phyloP scores from a whole-genome alignment of 1,140 invertebrate species.

The Papilio dardanus region DNA sequence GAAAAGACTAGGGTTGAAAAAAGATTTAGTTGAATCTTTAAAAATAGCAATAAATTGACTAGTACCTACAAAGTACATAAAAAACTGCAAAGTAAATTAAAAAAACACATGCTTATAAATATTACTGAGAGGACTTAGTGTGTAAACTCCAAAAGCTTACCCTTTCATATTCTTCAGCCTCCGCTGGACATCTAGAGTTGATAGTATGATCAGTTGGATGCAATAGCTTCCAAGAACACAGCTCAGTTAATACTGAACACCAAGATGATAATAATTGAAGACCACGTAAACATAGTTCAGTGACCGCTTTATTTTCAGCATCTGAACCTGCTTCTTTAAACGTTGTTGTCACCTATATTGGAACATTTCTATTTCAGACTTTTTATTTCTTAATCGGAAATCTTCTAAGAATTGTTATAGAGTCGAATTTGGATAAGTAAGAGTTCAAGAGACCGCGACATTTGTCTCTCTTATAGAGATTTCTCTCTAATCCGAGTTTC shows the following conservation, averaged over 20 bases:
- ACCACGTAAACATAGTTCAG: constrained; percentile 95
- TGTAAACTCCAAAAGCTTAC: constrained; percentile 74
- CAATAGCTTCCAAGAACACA: constrained; percentile 99
- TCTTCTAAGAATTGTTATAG: no score
- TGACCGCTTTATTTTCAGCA: constrained; percentile 95
- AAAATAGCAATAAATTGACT: no score
- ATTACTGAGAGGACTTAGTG: not conserved
- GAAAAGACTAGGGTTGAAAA: no score
- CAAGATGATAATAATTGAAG: constrained; percentile 97
- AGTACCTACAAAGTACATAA: no score
- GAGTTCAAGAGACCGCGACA: no score
- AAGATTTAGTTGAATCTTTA: no score
- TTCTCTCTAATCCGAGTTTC: no score
- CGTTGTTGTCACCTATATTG: constrained; percentile 90
- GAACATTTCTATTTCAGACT: constrained; percentile 1
- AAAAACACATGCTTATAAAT: no score
- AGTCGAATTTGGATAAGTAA: no score
- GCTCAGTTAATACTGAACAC: constrained; percentile 98
- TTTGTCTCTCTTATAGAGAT: no score
- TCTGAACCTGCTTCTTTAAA: constrained; percentile 97
- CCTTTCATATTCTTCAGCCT: constrained; percentile 99
- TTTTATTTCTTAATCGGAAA: not conserved
- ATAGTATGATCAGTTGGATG: constrained; percentile 99
- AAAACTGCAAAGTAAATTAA: no score
- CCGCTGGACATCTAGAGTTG: constrained; percentile 96